phyloP scores from a whole-genome alignment of 2,888 invertebrate genomes.

The Ctena decussata region DNA sequence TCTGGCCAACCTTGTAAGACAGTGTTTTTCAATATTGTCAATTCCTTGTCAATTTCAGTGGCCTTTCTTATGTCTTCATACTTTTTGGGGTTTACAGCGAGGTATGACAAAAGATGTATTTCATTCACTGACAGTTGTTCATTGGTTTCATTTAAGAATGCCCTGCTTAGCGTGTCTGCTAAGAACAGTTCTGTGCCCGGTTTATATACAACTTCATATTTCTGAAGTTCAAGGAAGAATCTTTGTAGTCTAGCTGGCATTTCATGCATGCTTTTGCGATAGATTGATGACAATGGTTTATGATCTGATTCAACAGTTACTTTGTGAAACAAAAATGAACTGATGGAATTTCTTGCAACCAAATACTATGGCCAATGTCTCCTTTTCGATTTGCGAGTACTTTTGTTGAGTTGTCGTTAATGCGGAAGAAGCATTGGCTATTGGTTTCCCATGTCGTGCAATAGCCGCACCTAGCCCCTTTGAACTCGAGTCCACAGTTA shows the following conservation, averaged over 20 bases:
- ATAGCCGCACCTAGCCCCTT: constrained; percentile 66
- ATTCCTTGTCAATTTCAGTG: constrained; percentile 7
- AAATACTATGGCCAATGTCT: constrained; percentile 32
- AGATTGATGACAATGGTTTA: constrained; percentile 31
- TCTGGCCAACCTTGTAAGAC: constrained; percentile 20
- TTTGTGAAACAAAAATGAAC: constrained; percentile 27
- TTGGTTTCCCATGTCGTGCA: constrained; percentile 54
- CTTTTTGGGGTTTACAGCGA: constrained; percentile 14
- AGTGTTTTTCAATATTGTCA: not conserved
- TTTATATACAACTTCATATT: constrained; percentile 21
- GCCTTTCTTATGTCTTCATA: constrained; percentile 9
- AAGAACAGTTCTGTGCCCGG: constrained; percentile 34
- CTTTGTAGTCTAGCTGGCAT: constrained; percentile 33
- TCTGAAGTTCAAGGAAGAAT: constrained; percentile 28
- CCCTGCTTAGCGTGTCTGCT: constrained; percentile 29
- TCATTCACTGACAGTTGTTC: constrained; percentile 22
- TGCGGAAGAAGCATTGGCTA: constrained; percentile 63
- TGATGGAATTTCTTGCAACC: constrained; percentile 40
- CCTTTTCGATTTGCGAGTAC: constrained; percentile 73
- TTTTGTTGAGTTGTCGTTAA: constrained; percentile 55
- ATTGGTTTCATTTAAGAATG: constrained; percentile 13
- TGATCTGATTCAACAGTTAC: constrained; percentile 42
- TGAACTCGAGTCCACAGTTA: constrained; percentile 27
- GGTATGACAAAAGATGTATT: constrained; percentile 11
- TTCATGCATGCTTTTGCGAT: constrained; percentile 25